Percentiles rank a stretch among this genome's conserved stretches.
Evolutionary conservation across 1,140 invertebrate genomes (phyloP).

Genomic region (Drosophila sproati): DNA sequence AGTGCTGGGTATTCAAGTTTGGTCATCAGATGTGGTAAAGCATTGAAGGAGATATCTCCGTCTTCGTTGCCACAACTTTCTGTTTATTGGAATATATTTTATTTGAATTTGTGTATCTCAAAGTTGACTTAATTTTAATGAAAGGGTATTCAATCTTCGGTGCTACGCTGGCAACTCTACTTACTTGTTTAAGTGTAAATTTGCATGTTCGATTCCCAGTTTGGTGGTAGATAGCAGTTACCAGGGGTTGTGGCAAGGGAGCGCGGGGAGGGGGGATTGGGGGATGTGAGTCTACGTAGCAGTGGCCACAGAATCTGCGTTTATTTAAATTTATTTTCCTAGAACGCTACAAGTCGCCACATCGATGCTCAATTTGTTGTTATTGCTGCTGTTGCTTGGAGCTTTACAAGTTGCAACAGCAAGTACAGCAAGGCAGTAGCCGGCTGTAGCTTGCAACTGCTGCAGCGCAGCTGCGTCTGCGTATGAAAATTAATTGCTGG

Average conservation of each 20-base stretch:
- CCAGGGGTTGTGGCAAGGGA: background rate
- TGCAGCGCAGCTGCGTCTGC: constrained; percentile 62
- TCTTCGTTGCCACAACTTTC: too few relatives aligned
- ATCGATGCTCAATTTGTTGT: constrained; percentile 81
- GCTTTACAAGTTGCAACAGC: constrained; percentile 31
- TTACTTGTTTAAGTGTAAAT: constrained; percentile 72
- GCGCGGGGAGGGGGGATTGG: background rate
- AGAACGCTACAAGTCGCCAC: constrained; percentile 80
- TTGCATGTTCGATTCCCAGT: constrained; percentile 69
- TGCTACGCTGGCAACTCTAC: background rate
- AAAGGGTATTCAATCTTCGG: background rate
- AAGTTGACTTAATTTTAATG: too few relatives aligned
- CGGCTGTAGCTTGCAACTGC: constrained; percentile 27
- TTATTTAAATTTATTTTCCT: constrained; percentile 83
- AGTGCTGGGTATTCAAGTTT: too few relatives aligned
- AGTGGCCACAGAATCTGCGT: constrained; percentile 41
- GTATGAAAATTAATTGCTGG: constrained; percentile 83
- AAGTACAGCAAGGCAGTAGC: constrained; percentile 24
- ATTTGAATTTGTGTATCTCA: too few relatives aligned
- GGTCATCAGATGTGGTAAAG: too few relatives aligned
- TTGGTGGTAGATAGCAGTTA: background rate
- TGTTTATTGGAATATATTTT: too few relatives aligned
- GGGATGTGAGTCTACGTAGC: background rate
- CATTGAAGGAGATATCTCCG: too few relatives aligned
- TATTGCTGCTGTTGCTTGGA: constrained; percentile 35